Evolutionary conservation across 53 echinoderm and acorn worm species (phyloP), one percentile per base, ranked within the genome.

Genomic region (Patiria pectinifera): DNA sequence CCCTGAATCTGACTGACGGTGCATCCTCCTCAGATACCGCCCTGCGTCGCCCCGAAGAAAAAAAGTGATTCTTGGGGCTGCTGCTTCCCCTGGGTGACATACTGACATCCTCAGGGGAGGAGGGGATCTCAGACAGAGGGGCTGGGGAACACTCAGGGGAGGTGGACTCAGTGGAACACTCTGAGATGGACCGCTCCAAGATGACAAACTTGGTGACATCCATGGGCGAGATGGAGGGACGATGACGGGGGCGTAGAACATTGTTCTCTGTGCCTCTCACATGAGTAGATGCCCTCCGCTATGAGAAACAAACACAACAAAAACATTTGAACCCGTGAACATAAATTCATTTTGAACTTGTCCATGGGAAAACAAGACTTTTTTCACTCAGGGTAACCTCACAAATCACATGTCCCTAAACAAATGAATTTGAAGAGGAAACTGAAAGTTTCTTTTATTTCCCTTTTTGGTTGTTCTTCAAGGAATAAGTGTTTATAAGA

Each of bases 151-250:
- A 45, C 23, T 85, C 84, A 0, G 93, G 91, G 2, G 93, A 93
- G 14, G 93, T 89, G 69, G 93, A 93, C 21, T 78, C 87, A n/a
- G 83, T 89, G 7, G 94, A 94, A 53, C 94, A 93, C 62, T 96
- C 96, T 3, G 94, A 94, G 71, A 94, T 91, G 3, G 96, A 96
- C 15, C 97, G 89, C 92, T 97, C 96, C 22, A 93, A 79, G 91
- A 97, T 93, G 92, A 97, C 94, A 62, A 94, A 96, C 63, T 95
- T 93, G 23, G 96, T 95, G 70, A 98, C 89, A 85, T 98, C 95
- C n/a, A 95, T 91, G 11, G 99, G 96, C 4, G 99, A 95, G 95
- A 96, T 96, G 90, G 96, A 97, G 80, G 94, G 94, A 6, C 96
- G 93, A 25, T 96, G 91, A 15, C 97, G 96, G 49, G 94, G 93